phyloP scores from a whole-genome alignment of 2,888 invertebrate species.

The Crossocerus cetratus region DNA sequence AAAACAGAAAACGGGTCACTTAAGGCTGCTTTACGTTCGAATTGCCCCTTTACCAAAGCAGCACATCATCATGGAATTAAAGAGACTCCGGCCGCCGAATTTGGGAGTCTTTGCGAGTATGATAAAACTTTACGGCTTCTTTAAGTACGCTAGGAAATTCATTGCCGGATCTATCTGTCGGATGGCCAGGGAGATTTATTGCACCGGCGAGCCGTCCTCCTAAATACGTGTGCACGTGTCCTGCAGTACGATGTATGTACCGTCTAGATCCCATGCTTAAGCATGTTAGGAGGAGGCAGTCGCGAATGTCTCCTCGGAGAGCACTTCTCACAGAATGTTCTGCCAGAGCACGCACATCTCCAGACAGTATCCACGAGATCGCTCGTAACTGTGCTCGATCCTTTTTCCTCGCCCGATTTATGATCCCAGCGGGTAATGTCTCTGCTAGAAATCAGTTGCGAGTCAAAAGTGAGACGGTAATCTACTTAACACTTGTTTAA shows the following conservation, averaged over 20 bases:
- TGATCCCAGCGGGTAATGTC: too few species aligned
- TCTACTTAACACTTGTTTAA: too few species aligned
- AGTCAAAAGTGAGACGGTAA: too few species aligned
- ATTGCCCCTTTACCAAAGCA: too few species aligned
- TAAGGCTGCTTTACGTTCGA: too few species aligned
- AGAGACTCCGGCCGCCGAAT: too few species aligned
- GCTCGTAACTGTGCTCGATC: not conserved
- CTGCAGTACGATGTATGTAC: constrained; percentile 24
- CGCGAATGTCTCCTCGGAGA: constrained; percentile 46
- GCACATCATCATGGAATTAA: too few species aligned
- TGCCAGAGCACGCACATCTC: constrained; percentile 16
- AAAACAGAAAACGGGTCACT: too few species aligned
- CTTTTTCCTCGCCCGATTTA: too few species aligned
- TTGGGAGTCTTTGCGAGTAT: not conserved
- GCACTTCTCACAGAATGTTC: constrained; percentile 29
- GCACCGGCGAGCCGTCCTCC: constrained; percentile 25
- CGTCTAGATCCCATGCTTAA: constrained; percentile 28
- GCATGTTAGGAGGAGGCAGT: constrained; percentile 23
- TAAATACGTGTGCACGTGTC: constrained; percentile 19
- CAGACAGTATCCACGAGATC: constrained; percentile 13
- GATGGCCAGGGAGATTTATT: constrained; percentile 35
- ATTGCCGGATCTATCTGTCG: not conserved
- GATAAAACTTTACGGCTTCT: constrained; percentile 2
- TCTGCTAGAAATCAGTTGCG: too few species aligned
- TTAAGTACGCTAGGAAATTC: constrained; percentile 7